Base-by-base conservation (phyloP, 2,888 invertebrate genomes). In the Trichogramma evanescens region DNA sequence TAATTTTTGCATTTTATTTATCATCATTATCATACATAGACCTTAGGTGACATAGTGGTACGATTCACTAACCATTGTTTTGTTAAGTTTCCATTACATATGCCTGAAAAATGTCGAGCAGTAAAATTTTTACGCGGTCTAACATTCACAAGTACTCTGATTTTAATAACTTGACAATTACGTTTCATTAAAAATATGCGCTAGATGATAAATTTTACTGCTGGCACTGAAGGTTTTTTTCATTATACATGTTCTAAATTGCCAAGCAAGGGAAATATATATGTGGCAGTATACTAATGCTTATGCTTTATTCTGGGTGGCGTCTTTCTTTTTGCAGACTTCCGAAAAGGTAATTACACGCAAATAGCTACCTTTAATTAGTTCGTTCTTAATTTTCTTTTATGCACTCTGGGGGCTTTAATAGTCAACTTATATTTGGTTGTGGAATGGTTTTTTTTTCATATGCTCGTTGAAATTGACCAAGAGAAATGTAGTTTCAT, bases 261-360 rank as follows among this genome's bases (percentile, higher is more conserved):
- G 58, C 58, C 53, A 26, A 48, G 59, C 52, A 41, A 59, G 41
- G 4, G 45, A 60, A 63, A 10, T 46, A 62, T 62, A 60, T 42
- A 50, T 55, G 46, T 56, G 59, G 59, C 63, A 63, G 61, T 63
- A 50, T 62, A 71, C 70, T 75, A 75, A 77, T 75, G 72, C 75
- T 74, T 65, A 74, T 75, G 78, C 74, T 76, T 75, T 68, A 71
- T 77, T 75, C 71, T 77, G 74, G 75, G 76, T 76, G 77, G 75
- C 71, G 74, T 76, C 62, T 65, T 71, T 73, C 71, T 72, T 76
- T 75, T 71, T 73, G 76, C 78, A 81, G 82, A 80, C 81, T 82
- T 79, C 82, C 82, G 65, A 81, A 82, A 79, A 82, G 82, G 82
- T 82, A 81, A 76, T 63, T 66, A 64, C 62, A 63, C 56, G 61